Evolutionary conservation across 2,888 invertebrate species (phyloP).

Genomic region (Netelia virgata): DNA sequence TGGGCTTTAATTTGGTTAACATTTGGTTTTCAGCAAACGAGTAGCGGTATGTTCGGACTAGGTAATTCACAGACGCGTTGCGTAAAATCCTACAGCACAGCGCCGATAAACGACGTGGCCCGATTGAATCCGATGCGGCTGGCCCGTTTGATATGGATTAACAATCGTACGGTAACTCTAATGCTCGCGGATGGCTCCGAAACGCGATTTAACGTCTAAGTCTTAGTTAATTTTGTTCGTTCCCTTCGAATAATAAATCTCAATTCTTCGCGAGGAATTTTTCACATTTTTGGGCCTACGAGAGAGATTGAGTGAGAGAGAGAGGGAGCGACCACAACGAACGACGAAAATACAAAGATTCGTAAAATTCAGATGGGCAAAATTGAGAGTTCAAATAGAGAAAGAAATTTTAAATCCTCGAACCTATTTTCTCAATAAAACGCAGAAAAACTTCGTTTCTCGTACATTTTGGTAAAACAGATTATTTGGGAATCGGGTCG

Average conservation of each 20-base stretch:
- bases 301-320: neutral
- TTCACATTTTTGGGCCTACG: constrained; percentile 23
- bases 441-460: too few relatives aligned
- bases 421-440: too few relatives aligned
- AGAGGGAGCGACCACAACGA: neutral
- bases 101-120: constrained; percentile 95
- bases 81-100: constrained; percentile 97
- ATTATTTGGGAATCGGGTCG: too few relatives aligned
- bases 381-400: neutral
- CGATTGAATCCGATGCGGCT: constrained; percentile 95
- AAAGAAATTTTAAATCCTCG: neutral
- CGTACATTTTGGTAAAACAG: too few relatives aligned
- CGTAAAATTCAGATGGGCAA: neutral
- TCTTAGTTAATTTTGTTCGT: neutral
- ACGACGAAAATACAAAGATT: neutral
- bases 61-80: constrained; percentile 99
- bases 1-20: neutral
- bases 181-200: constrained; percentile 99
- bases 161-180: constrained; percentile 95
- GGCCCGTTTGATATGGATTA: constrained; percentile 98
- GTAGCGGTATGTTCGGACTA: constrained; percentile 97
- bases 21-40: constrained; percentile 86
- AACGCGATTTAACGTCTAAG: constrained; percentile 92
- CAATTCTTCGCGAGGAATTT: constrained; percentile 16
- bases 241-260: neutral